Conservation (phyloP, 1,140 invertebrate genomes). For the Kradibia gibbosae region DNA sequence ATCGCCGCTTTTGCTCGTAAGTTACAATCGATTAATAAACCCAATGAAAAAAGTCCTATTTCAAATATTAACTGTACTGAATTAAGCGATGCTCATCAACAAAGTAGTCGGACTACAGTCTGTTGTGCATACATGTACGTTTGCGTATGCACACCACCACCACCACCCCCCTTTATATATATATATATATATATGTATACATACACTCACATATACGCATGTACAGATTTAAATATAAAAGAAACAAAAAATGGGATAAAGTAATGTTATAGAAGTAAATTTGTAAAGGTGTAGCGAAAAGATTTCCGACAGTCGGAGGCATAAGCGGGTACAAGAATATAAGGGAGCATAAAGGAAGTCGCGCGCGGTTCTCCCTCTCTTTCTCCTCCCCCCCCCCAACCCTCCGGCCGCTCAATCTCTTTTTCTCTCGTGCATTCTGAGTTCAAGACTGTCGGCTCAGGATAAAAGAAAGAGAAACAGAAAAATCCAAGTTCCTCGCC, state of each 20-base stretch:
- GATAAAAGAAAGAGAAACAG: conserved; percentile 24
- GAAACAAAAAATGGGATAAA: neutral
- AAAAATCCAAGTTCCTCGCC: conserved; percentile 13
- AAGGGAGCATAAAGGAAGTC: conserved; percentile 27
- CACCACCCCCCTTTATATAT: too few species aligned
- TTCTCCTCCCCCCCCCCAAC: neutral
- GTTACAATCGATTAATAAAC: too few species aligned
- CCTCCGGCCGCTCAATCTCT: neutral
- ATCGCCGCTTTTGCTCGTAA: neutral
- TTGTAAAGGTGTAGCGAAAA: neutral
- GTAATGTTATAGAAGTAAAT: neutral
- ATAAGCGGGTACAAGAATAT: neutral
- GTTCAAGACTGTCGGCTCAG: conserved; percentile 12
- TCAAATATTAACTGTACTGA: too few species aligned
- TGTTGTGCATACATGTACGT: too few species aligned
- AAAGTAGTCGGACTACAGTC: too few species aligned
- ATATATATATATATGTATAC: too few species aligned
- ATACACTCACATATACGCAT: too few species aligned
- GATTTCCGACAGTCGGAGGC: neutral
- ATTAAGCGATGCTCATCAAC: too few species aligned
- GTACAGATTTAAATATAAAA: too few species aligned
- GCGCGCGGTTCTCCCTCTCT: neutral
- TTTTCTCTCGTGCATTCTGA: neutral
- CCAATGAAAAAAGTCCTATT: too few species aligned
- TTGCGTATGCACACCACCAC: too few species aligned